These are phyloP conservation scores for Drosophila pegasa DNA, from an alignment of 2,888 invertebrate species.

Conservation along the genomic window DNA sequence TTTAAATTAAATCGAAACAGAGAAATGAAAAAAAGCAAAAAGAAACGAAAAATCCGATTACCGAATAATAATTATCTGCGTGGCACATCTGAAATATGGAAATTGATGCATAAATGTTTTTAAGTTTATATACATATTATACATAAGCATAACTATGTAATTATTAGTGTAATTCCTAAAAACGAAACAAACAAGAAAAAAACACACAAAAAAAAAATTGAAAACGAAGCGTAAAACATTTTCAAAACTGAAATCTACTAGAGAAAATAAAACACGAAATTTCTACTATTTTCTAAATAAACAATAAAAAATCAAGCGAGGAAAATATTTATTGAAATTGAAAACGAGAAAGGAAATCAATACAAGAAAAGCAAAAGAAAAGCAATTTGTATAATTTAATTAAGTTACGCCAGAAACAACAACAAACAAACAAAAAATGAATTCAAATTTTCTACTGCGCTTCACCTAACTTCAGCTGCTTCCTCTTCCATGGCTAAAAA, in stretches of 20 bases:
- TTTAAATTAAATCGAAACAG: constrained; percentile 53
- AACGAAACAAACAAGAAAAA: constrained; percentile 42
- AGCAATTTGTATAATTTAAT: constrained; percentile 45
- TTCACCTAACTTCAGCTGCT: constrained; percentile 53
- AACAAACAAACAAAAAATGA: constrained; percentile 9
- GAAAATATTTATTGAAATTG: constrained; percentile 36
- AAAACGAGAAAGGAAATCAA: constrained; percentile 12
- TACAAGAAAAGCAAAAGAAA: constrained; percentile 13
- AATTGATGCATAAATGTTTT: constrained; percentile 78
- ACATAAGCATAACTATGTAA: constrained; percentile 82
- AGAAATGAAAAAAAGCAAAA: constrained; percentile 19
- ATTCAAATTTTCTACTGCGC: constrained; percentile 39
- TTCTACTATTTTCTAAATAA: constrained; percentile 58
- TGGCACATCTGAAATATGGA: constrained; percentile 66
- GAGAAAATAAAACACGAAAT: constrained; percentile 45
- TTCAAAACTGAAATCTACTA: constrained; percentile 53
- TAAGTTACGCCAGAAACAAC: constrained; percentile 40
- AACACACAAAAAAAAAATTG: constrained; percentile 24
- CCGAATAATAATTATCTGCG: constrained; percentile 47
- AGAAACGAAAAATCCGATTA: constrained; percentile 33
- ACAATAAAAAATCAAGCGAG: constrained; percentile 4
- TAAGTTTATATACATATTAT: constrained; percentile 71
- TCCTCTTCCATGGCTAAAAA: constrained; percentile 64
- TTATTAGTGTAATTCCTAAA: constrained; percentile 83
- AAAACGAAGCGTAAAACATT: constrained; percentile 56